Conservation (phyloP, 2,888 invertebrate genomes). For the Sarcophaga carnaria region DNA sequence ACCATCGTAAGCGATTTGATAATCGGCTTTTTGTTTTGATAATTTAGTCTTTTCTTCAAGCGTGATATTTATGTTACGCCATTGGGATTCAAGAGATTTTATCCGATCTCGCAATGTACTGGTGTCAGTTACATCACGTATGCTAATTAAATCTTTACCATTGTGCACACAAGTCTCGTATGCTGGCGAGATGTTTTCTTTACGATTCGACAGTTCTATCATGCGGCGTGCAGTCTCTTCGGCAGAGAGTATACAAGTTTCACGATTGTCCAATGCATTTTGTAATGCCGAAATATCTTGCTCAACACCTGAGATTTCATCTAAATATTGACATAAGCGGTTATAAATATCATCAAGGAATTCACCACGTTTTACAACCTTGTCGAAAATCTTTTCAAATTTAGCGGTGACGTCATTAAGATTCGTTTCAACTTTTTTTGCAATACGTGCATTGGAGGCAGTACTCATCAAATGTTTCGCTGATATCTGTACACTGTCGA, state of each 20-base stretch:
- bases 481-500: constrained; percentile 90
- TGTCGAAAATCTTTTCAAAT: constrained; percentile 93
- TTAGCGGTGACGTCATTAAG: constrained; percentile 92
- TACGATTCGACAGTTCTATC: constrained; percentile 82
- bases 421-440: constrained; percentile 94
- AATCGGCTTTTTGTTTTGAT: constrained; percentile 92
- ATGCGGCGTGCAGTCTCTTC: constrained; percentile 85
- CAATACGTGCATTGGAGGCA: constrained; percentile 92
- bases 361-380: constrained; percentile 89
- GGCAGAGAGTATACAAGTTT: constrained; percentile 86
- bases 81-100: constrained; percentile 92
- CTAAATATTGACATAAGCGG: constrained; percentile 86
- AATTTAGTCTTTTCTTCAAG: constrained; percentile 93
- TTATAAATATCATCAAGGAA: constrained; percentile 91
- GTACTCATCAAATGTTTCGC: constrained; percentile 91
- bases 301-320: constrained; percentile 87
- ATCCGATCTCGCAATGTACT: constrained; percentile 91
- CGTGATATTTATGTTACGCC: constrained; percentile 92
- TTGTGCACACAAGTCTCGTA: constrained; percentile 91
- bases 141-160: constrained; percentile 90
- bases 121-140: constrained; percentile 95
- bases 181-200: constrained; percentile 85
- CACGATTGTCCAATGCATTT: constrained; percentile 89
- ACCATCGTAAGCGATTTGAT: constrained; percentile 92
- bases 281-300: constrained; percentile 87